phyloP scores from a whole-genome alignment of 2,888 invertebrate genomes.

The Spilosoma lubricipeda region DNA sequence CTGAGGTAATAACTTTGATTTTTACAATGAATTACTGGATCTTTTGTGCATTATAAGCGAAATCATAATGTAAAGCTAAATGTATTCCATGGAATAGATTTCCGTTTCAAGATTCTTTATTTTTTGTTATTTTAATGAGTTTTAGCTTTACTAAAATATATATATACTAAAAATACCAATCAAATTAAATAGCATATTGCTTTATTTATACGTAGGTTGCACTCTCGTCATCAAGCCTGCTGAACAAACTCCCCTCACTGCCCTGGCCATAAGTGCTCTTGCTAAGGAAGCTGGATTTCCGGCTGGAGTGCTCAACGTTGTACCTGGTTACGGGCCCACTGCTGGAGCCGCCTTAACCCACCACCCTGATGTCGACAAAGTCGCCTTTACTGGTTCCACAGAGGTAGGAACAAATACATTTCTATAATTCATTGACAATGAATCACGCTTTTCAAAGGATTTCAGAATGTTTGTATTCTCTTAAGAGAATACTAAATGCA shows the following conservation, averaged over 20 bases:
- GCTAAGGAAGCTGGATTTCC: slow-evolving; percentile 96
- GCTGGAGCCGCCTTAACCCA: slow-evolving; percentile 91
- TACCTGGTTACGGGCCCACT: slow-evolving; percentile 93
- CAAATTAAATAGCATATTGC: neutral
- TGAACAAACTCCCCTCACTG: slow-evolving; percentile 97
- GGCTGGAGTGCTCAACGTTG: slow-evolving; percentile 94
- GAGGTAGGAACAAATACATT: no score
- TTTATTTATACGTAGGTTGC: slow-evolving; percentile 82
- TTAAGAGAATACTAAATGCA: no score
- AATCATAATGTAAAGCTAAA: no score
- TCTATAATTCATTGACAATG: no score
- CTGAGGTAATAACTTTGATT: no score
- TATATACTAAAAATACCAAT: neutral
- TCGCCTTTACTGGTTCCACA: slow-evolving; percentile 90
- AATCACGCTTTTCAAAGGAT: neutral
- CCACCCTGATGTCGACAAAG: slow-evolving; percentile 92
- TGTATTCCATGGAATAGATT: no score
- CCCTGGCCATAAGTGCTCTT: slow-evolving; percentile 93
- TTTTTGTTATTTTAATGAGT: neutral
- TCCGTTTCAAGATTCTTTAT: neutral
- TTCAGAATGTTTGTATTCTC: neutral
- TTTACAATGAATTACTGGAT: neutral
- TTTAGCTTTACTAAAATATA: no score
- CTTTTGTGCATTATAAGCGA: neutral
- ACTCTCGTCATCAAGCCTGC: slow-evolving; percentile 96